These are phyloP conservation scores for Sminthopsis crassicaudata DNA, from an alignment of 2,113 vertebrate species.

Conservation along the genomic window DNA sequence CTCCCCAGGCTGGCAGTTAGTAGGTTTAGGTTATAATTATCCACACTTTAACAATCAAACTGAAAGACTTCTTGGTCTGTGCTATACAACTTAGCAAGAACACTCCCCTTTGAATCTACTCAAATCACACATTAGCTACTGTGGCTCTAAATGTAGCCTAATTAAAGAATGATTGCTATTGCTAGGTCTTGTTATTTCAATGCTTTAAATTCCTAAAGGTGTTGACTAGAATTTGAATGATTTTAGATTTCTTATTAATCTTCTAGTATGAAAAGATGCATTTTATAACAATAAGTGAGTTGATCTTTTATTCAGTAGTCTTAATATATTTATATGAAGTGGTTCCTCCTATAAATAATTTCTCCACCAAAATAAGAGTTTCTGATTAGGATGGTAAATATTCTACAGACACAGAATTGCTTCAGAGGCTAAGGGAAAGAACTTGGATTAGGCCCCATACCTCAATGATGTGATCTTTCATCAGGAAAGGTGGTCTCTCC, in stretches of 20 bases:
- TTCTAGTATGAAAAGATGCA: background rate
- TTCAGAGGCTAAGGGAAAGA: slow-evolving; percentile 8
- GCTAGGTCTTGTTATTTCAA: background rate
- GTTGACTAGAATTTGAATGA: background rate
- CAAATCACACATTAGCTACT: slow-evolving; percentile 35
- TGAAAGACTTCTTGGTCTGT: slow-evolving; percentile 7
- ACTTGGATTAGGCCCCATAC: slow-evolving; percentile 1
- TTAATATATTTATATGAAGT: background rate
- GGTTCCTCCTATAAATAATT: background rate
- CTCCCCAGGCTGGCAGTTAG: slow-evolving; percentile 16
- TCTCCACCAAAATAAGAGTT: background rate
- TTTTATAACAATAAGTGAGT: background rate
- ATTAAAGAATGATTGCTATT: slow-evolving; percentile 50
- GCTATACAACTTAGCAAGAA: background rate
- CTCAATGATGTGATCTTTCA: background rate
- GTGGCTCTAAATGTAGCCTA: slow-evolving; percentile 43
- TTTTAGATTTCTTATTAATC: slow-evolving; percentile 24
- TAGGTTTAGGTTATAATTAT: slow-evolving; percentile 70
- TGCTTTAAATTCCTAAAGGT: slow-evolving; percentile 12
- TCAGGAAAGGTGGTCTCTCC: background rate
- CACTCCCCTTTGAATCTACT: slow-evolving; percentile 14
- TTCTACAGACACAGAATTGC: background rate
- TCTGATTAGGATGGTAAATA: slow-evolving; percentile 6
- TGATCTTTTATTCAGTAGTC: background rate
- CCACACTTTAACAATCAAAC: slow-evolving; percentile 75